phyloP scores from a whole-genome alignment of 2,113 vertebrate species.

The Ptyas mucosa region DNA sequence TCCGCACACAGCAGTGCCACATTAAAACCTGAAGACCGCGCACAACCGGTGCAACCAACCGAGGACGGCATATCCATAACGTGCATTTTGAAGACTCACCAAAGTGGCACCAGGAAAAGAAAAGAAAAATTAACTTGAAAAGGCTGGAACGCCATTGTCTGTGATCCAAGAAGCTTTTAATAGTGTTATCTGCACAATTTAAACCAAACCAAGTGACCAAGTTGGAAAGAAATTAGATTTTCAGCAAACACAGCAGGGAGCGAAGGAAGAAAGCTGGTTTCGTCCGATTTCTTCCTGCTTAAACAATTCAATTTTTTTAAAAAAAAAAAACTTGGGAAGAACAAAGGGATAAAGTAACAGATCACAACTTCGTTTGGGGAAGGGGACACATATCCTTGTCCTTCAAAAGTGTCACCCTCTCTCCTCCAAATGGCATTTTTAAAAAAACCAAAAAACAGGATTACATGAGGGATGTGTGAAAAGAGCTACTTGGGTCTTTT shows the following conservation, averaged over 20 bases:
- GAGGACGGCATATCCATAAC: too few species aligned
- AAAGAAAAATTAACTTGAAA: not conserved
- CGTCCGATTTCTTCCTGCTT: too few species aligned
- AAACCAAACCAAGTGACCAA: not conserved
- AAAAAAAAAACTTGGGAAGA: not conserved
- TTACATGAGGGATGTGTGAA: not conserved
- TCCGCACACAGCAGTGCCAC: too few species aligned
- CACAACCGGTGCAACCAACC: too few species aligned
- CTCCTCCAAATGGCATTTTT: not conserved
- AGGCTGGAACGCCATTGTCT: not conserved
- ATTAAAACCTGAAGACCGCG: too few species aligned
- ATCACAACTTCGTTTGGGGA: not conserved
- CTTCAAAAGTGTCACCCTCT: not conserved
- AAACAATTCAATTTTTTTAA: not conserved
- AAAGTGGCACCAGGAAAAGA: too few species aligned
- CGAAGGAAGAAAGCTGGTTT: not conserved
- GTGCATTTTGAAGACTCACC: too few species aligned
- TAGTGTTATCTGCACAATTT: not conserved
- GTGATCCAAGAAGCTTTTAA: conserved; percentile 29
- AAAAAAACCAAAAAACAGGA: too few species aligned
- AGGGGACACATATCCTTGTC: not conserved
- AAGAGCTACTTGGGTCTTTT: not conserved
- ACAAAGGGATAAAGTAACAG: not conserved
- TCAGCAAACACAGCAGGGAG: conserved; percentile 5
- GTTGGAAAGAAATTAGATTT: not conserved